phyloP scores from a whole-genome alignment of 2,888 invertebrate species.

The Hemicrepidius hirtus region DNA sequence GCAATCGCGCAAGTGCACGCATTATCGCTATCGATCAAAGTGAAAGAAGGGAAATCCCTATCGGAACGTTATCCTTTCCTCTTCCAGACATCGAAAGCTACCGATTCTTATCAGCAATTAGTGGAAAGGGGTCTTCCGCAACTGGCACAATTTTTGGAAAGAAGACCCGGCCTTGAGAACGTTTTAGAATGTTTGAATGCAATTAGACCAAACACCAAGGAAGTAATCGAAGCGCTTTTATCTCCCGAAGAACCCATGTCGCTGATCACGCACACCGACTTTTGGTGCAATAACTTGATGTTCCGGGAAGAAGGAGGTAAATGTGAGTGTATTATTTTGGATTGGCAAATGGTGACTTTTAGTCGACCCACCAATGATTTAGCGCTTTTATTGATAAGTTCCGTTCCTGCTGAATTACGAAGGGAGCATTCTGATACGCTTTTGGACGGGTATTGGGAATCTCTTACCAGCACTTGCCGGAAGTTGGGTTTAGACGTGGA shows the following conservation, averaged over 20 bases:
- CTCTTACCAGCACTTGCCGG: constrained; percentile 77
- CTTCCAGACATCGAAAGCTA: constrained; percentile 86
- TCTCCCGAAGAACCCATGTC: constrained; percentile 84
- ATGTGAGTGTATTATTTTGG: constrained; percentile 82
- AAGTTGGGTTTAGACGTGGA: constrained; percentile 79
- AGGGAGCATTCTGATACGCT: constrained; percentile 78
- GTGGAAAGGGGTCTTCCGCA: constrained; percentile 86
- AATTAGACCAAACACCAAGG: constrained; percentile 80
- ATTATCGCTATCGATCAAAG: constrained; percentile 79
- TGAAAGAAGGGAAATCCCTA: constrained; percentile 73
- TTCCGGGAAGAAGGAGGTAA: constrained; percentile 74
- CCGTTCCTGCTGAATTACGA: constrained; percentile 82
- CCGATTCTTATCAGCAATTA: constrained; percentile 86
- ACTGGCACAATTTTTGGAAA: constrained; percentile 81
- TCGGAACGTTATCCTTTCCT: constrained; percentile 79
- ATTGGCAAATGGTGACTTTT: constrained; percentile 91
- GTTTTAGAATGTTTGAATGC: constrained; percentile 77
- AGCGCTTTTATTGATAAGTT: constrained; percentile 83
- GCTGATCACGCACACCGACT: constrained; percentile 87
- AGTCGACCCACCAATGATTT: constrained; percentile 87
- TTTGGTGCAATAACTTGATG: constrained; percentile 88
- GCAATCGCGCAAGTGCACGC: constrained; percentile 85
- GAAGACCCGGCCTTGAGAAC: constrained; percentile 78
- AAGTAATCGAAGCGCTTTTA: constrained; percentile 81
- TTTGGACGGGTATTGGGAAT: constrained; percentile 82